Evolutionary conservation across 2,888 invertebrate genomes (phyloP), one percentile per base, ranked within the genome.

Genomic region (Nysson spinosus): DNA sequence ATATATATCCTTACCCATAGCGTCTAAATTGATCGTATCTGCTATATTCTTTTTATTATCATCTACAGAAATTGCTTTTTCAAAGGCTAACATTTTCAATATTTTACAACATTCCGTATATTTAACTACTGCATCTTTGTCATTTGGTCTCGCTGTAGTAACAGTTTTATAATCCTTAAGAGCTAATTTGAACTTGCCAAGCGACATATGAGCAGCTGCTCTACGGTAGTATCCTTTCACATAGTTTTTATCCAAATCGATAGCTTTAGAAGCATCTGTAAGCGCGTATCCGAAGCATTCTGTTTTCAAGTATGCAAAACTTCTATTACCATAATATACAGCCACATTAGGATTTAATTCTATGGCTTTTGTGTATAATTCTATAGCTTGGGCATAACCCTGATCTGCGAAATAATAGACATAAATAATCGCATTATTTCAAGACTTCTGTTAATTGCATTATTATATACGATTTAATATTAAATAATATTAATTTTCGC

Each of bases 151-250:
- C 56, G 94, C 94, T 90, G 96, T 97, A 71, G 93, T 93, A 73
- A 98, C 97, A 94, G 95, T 93, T 92, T 98, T 98, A 89, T 96
- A 99, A 89, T 99, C 99, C 87, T 94, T 94, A 72, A 99, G 91
- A 6, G 99, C 99, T 88, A 95, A 90, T 89, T 98, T 98, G 88
- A 97, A 98, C 89, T 98, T 98, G 75, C 99, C 98, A 83, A 99
- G 88, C 19, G 98, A 96, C 98, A 99, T 99, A 83, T 97, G 92
- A 24, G 99, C 95, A 1, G 97, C 96, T 0, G 99, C 99, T 83
- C 99, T 90, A 80, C 99, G 91, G 87, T 99, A 99, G 87, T 97
- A 99, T 0, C 97, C 99, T 89, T 99, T 99, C 17, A 97, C 90
- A 86, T 98, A 99, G 17, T 91, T 90, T 79, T 92, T 93, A 88